A percentile compares a stretch with the other conserved stretches of the same genome.
Conservation (phyloP, 2,888 invertebrate genomes). For the Pollenia angustigena region DNA sequence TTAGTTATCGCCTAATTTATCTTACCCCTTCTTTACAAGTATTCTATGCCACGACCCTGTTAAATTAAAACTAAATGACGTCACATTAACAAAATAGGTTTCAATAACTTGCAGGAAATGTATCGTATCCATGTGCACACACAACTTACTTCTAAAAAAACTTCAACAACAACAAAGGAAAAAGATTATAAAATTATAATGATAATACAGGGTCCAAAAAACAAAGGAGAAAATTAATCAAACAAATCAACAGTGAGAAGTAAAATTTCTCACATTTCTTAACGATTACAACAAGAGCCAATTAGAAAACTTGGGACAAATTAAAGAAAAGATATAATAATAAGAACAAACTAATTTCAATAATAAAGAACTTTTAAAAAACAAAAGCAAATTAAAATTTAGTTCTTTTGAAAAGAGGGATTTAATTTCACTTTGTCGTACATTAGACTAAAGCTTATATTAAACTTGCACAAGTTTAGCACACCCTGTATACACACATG, state of each 20-base stretch:
- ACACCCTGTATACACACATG: slow-evolving; percentile 58
- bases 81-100: slow-evolving; percentile 64
- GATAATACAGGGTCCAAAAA: slow-evolving; percentile 62
- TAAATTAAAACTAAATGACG: slow-evolving; percentile 68
- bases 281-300: slow-evolving; percentile 24
- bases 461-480: slow-evolving; percentile 40
- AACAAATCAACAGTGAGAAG: slow-evolving; percentile 11
- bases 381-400: background rate
- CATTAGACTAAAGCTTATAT: background rate
- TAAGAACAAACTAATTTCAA: slow-evolving; percentile 29
- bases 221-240: slow-evolving; percentile 47
- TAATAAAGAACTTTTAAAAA: slow-evolving; percentile 31
- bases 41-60: slow-evolving; percentile 16
- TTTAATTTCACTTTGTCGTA: slow-evolving; percentile 33
- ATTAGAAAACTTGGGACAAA: slow-evolving; percentile 48
- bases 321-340: slow-evolving; percentile 6
- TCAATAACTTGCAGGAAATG: slow-evolving; percentile 71
- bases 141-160: background rate
- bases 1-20: background rate
- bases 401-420: slow-evolving; percentile 23
- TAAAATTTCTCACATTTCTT: slow-evolving; percentile 41
- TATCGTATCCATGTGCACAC: slow-evolving; percentile 59
- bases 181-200: slow-evolving; percentile 36
- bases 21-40: background rate
- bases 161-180: slow-evolving; percentile 12